Conservation (phyloP, 2,113 vertebrate genomes). For the Pluvialis apricaria region DNA sequence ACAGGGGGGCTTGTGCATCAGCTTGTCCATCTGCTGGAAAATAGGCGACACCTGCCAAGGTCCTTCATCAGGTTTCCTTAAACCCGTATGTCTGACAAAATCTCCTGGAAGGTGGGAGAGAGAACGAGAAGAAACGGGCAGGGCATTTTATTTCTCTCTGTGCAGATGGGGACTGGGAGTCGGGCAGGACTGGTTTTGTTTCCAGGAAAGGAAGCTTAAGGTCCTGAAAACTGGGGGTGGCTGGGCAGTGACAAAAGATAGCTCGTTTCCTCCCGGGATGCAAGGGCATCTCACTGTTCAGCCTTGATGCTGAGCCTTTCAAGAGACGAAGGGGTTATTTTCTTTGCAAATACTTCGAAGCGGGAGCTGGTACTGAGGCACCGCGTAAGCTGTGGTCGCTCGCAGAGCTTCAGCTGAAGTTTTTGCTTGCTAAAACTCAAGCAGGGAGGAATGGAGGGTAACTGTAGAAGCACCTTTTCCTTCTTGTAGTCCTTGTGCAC, state of each 20-base stretch:
- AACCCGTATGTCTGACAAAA: background rate
- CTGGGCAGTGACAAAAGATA: background rate
- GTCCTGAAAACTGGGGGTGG: background rate
- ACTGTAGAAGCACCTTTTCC: background rate
- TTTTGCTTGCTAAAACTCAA: background rate
- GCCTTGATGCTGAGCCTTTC: background rate
- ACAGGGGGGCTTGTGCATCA: background rate
- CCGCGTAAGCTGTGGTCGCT: accelerated
- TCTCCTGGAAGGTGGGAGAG: background rate
- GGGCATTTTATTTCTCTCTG: background rate
- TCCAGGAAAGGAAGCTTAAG: background rate
- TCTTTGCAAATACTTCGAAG: background rate
- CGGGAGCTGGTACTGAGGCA: background rate
- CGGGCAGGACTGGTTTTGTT: background rate
- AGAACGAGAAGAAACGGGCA: background rate
- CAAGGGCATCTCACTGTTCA: background rate
- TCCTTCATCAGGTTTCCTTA: background rate
- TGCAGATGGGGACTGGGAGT: background rate
- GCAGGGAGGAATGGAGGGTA: background rate
- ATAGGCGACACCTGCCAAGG: background rate
- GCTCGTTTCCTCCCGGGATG: background rate
- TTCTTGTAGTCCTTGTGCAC: background rate
- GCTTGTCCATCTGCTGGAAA: background rate
- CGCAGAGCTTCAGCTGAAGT: background rate
- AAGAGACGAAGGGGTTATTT: background rate